Evolutionary conservation across 2,797 vertebrate genomes (phyloP), one percentile per base, ranked within the genome.

Genomic region (Remorina albescens): DNA sequence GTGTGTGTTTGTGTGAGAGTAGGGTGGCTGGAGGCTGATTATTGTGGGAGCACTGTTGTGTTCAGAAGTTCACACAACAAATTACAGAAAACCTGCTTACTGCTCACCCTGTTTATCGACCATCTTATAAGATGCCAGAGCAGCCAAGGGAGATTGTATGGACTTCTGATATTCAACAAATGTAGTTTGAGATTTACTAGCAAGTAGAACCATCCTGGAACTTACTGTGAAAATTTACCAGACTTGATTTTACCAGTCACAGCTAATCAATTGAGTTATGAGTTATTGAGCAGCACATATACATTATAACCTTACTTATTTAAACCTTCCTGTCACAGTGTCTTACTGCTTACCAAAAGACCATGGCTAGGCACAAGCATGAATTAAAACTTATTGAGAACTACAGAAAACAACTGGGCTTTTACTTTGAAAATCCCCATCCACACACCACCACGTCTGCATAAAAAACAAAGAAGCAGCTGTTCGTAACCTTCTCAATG

Each of bases 1-100:
- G n/a, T n/a, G n/a, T n/a, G n/a, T n/a, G n/a, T n/a, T n/a, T n/a
- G n/a, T 39, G 37, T 15, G 36, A 61, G 37, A 23, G 36, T 10
- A 69, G 25, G 61, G 42, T 10, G 23, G 28, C 49, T 12, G 28
- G 15, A 62, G 21, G 15, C 32, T 37, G 61, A 50, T 50, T 7
- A 26, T 37, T 63, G 30, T 44, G 59, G 32, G 37, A 30, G 25
- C 41, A 16, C 16, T 56, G 28, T 28, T 65, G 30, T 42, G 56
- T 26, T 61, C 30, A n/a, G 0, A 28, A 21, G 32, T 55, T 62
- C 69, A 54, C 34, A 30, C 7, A 26, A 32, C 36, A 61, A 18
- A 67, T 66, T 36, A 21, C 41, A 34, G 34, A 6, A n/a, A 58
- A 49, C 15, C 16, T n/a, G n/a, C n/a, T n/a, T n/a, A n/a, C n/a